These are phyloP conservation scores for Agrochola macilenta DNA, from an alignment of 2,888 invertebrate genomes.

Conservation along the genomic window DNA sequence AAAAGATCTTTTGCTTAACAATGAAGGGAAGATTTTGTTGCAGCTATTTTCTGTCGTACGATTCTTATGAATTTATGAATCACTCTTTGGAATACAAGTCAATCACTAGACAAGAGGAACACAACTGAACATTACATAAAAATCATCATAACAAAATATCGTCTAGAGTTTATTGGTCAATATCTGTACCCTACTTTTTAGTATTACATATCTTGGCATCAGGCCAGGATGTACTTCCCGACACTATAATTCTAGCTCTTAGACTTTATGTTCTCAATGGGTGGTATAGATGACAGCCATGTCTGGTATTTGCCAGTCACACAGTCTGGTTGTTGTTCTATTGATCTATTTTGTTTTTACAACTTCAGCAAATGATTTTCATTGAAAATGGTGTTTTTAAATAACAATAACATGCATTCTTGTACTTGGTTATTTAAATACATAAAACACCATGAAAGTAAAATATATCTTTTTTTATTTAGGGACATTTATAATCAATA, in stretches of 20 bases:
- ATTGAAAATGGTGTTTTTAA: not conserved
- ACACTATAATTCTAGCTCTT: constrained; percentile 49
- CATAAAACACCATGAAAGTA: not conserved
- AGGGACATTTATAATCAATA: no score
- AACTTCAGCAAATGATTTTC: not conserved
- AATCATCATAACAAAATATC: constrained; percentile 13
- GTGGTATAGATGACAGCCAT: constrained; percentile 28
- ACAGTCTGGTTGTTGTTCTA: not conserved
- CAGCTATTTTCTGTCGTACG: not conserved
- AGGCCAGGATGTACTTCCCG: constrained; percentile 52
- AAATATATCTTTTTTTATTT: no score
- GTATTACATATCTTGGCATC: constrained; percentile 57
- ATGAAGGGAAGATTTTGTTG: not conserved
- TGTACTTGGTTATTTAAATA: constrained; percentile 29
- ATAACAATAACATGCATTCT: not conserved
- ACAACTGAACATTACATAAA: constrained; percentile 14
- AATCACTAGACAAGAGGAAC: not conserved
- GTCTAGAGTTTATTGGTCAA: constrained; percentile 37
- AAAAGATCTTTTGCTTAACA: not conserved
- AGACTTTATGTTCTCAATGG: constrained; percentile 49
- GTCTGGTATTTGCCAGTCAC: constrained; percentile 23
- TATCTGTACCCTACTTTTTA: constrained; percentile 48
- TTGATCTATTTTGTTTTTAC: not conserved
- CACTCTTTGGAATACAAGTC: not conserved
- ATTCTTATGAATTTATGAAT: no score